phyloP scores from a whole-genome alignment of 2,797 vertebrate species.

The Acrossocheilus fasciatus region DNA sequence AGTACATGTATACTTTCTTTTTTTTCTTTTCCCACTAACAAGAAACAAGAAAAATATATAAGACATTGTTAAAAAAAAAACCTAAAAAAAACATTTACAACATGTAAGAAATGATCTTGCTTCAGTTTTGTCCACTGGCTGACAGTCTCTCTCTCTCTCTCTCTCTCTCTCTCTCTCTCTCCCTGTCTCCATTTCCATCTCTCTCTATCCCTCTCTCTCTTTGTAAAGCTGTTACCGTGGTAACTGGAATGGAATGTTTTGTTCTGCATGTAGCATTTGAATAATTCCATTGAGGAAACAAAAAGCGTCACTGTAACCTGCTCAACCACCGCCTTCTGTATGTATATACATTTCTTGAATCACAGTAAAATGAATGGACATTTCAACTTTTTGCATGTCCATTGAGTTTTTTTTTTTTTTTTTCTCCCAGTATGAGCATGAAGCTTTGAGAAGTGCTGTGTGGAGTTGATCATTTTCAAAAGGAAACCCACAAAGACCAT shows the following conservation, averaged over 20 bases:
- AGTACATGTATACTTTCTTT: too few species aligned
- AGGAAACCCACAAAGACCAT: neutral
- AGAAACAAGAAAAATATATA: too few species aligned
- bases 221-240: conserved; percentile 60
- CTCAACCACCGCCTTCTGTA: neutral
- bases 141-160: neutral
- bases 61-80: too few species aligned
- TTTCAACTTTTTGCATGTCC: neutral
- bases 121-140: too few species aligned
- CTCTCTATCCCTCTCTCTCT: conserved; percentile 32
- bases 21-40: too few species aligned
- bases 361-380: neutral
- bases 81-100: too few species aligned
- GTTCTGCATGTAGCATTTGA: conserved; percentile 55
- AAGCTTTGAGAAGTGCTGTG: neutral
- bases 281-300: conserved; percentile 44
- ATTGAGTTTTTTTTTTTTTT: neutral
- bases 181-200: conserved; percentile 2
- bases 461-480: neutral
- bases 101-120: too few species aligned
- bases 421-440: neutral
- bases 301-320: conserved; percentile 29
- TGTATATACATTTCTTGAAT: neutral
- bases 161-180: conserved; percentile 13
- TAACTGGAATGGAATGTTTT: conserved; percentile 58